Percentiles rank a stretch among this genome's conserved stretches.
Conservation (phyloP, 2,888 invertebrate species). For the Harpalus rubripes region DNA sequence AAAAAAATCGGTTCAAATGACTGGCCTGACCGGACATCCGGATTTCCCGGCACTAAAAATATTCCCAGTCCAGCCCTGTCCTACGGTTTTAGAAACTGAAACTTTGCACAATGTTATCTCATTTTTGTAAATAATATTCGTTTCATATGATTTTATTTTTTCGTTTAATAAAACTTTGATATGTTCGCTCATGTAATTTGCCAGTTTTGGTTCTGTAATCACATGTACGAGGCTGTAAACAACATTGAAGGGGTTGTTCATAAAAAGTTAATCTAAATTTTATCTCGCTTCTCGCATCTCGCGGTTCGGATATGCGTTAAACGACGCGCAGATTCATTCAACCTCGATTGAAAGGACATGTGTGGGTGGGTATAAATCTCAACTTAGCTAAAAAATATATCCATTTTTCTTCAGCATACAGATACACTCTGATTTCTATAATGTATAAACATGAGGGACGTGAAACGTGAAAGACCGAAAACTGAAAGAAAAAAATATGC, state of each 20-base stretch:
- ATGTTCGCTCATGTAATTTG: not conserved
- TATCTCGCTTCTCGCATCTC: not conserved
- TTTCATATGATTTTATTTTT: not conserved
- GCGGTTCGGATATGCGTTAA: not conserved
- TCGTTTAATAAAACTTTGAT: not conserved
- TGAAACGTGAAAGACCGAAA: too few relatives aligned
- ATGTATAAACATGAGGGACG: too few relatives aligned
- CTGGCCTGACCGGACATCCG: too few relatives aligned
- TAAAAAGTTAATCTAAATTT: conserved; percentile 2
- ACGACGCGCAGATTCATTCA: not conserved
- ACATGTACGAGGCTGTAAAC: not conserved
- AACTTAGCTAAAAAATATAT: not conserved
- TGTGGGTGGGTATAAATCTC: not conserved
- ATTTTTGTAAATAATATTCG: too few relatives aligned
- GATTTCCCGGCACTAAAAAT: too few relatives aligned
- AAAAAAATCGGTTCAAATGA: too few relatives aligned
- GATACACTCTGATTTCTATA: too few relatives aligned
- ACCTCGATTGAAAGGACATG: not conserved
- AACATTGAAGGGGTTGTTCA: not conserved
- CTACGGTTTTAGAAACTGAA: too few relatives aligned
- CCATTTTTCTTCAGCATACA: too few relatives aligned
- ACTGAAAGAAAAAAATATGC: too few relatives aligned
- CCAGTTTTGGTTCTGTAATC: not conserved
- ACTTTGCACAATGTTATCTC: too few relatives aligned
- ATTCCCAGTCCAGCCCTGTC: too few relatives aligned